Base-by-base conservation (phyloP, 2,888 invertebrate species). In the Cosmorhoe ocellata region DNA sequence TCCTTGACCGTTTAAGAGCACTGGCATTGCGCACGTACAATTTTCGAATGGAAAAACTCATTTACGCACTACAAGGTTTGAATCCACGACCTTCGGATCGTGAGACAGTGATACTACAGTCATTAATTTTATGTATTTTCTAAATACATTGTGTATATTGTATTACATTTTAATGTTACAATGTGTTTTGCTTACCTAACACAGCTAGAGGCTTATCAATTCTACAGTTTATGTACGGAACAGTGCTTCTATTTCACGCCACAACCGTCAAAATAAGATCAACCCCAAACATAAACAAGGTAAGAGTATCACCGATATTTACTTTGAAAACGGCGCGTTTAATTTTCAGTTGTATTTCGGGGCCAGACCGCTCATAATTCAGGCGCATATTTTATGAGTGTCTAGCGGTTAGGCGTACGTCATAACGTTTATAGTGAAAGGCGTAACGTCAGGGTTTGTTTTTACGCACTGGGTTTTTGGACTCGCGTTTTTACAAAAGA, bases 381-480 rank as follows among this genome's bases (percentile, higher is more conserved):
- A 74, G 62, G 59, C 67, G 76, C 72, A 83, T 87, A 84, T 79
- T 87, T 84, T 76, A 86, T 81, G 80, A 78, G 78, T 72, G 79
- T 77, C 62, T 51, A 63, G 75, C 68, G 73, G 75, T 75, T 60
- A 62, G 59, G 70, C 69, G 58, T 58, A 64, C 74, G 73, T 80
- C 76, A 75, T 78, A 77, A 76, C 66, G 71, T 71, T 72, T 67
- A 67, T 62, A 66, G 58, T 65, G 64, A 66, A 61, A 64, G 56
- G 51, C 49, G 59, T 46, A 51, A 48, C 49, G 51, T 62, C 50
- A 47, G 47, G 54, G 51, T 36, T 58, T 48, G 18, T 22, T 13
- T 3, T 30, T 41, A 56, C 58, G 41, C 54, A 62, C 49, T 37
- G 41, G 11, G 34, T 27, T 14, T 10, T 8, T 9, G 44, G 41